phyloP scores from a whole-genome alignment of 2,113 vertebrate species.

The Aldabrachelys gigantea region DNA sequence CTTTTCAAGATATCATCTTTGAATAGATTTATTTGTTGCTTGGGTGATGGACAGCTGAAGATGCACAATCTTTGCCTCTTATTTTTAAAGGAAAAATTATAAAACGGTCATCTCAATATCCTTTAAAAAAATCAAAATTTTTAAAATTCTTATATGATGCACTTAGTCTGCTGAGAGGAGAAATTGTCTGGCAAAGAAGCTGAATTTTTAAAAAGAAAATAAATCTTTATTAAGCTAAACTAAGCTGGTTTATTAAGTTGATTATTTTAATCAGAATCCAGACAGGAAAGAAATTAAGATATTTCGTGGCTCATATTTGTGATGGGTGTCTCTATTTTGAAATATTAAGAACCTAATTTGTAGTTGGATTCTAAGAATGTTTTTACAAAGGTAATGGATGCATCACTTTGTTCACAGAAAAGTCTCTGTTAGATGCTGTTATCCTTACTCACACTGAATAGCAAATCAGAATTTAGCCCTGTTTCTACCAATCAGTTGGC shows the following conservation, averaged over 20 bases:
- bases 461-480: neutral
- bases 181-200: neutral
- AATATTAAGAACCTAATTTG: neutral
- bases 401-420: neutral
- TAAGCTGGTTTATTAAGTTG: neutral
- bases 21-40: conserved; percentile 26
- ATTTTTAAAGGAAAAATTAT: neutral
- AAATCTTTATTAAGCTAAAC: conserved; percentile 16
- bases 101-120: neutral
- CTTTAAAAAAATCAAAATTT: neutral
- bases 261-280: conserved; percentile 11
- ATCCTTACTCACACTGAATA: neutral
- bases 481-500: neutral
- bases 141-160: neutral
- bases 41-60: conserved; percentile 14
- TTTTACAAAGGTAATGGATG: neutral
- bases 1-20: conserved; percentile 32
- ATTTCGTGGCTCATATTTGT: neutral
- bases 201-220: conserved; percentile 29
- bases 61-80: neutral
- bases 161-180: neutral
- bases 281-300: conserved; percentile 4
- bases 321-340: neutral
- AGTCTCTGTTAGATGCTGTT: neutral
- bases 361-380: neutral